Conservation (phyloP, 2,888 invertebrate genomes). For the Tetragonula carbonaria region DNA sequence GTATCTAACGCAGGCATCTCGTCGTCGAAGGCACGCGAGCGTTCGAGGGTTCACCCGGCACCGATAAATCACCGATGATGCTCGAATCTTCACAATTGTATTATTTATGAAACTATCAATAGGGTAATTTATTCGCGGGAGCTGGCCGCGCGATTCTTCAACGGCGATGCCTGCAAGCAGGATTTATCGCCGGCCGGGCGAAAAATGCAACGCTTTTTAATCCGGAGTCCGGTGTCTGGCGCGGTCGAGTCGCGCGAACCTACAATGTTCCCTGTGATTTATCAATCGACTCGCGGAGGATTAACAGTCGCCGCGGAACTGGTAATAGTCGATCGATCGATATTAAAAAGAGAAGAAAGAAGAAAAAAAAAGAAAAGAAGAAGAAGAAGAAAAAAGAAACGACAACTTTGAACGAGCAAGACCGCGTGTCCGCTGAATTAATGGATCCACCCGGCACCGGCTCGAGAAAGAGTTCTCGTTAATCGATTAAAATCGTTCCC, state of each 20-base stretch:
- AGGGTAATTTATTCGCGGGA: slow-evolving; percentile 53
- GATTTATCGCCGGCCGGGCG: slow-evolving; percentile 55
- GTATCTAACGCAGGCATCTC: background rate
- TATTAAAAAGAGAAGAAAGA: slow-evolving; percentile 20
- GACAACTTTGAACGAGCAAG: slow-evolving; percentile 3
- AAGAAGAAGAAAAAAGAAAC: background rate
- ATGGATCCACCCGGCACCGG: background rate
- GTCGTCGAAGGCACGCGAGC: slow-evolving; percentile 17
- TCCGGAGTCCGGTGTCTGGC: slow-evolving; percentile 36
- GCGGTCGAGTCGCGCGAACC: slow-evolving; percentile 59
- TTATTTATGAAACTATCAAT: slow-evolving; percentile 56
- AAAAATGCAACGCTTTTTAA: slow-evolving; percentile 60
- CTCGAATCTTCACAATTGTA: slow-evolving; percentile 38
- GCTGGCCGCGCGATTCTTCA: slow-evolving; percentile 48
- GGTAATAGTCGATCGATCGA: slow-evolving; percentile 62
- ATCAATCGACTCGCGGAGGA: slow-evolving; percentile 62
- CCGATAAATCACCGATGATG: slow-evolving; percentile 21
- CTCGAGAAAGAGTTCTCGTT: slow-evolving; percentile 9
- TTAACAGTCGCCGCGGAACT: slow-evolving; percentile 53
- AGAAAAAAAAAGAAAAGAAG: background rate
- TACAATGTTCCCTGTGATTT: slow-evolving; percentile 66
- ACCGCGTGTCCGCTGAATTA: slow-evolving; percentile 34
- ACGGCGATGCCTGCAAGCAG: slow-evolving; percentile 14
- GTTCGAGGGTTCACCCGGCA: background rate
- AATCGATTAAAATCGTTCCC: slow-evolving; percentile 45